Evolutionary conservation across 2,113 vertebrate genomes (phyloP).

Genomic region (Erythrolamprus reginae): DNA sequence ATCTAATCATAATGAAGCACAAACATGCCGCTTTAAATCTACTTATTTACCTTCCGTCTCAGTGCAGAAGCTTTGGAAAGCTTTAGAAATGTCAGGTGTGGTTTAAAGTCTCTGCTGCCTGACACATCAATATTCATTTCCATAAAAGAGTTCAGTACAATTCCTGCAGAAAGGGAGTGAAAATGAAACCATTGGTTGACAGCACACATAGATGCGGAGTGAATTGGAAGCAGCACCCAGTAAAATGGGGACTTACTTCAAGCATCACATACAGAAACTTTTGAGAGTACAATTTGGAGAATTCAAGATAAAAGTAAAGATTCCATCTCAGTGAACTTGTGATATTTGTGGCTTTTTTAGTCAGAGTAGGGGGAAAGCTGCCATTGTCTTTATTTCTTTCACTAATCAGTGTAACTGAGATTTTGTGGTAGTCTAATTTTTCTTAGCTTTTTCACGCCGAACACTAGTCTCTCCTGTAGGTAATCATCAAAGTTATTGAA

Average conservation of each 20-base stretch:
- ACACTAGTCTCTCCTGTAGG: too few relatives aligned
- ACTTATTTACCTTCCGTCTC: constrained; percentile 53
- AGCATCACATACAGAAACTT: background rate
- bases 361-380: background rate
- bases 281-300: background rate
- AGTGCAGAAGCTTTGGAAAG: constrained; percentile 55
- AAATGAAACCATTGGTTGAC: background rate
- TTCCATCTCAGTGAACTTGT: background rate
- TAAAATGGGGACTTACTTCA: background rate
- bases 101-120: constrained; percentile 59
- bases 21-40: constrained; percentile 3
- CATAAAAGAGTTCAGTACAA: constrained; percentile 46
- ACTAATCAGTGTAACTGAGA: background rate
- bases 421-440: background rate
- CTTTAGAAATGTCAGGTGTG: constrained; percentile 65
- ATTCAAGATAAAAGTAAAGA: background rate
- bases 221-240: background rate
- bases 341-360: background rate
- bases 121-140: constrained; percentile 44
- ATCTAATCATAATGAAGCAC: background rate
- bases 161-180: constrained; percentile 37
- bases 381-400: background rate
- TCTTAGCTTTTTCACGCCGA: background rate
- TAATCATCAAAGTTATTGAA: too few relatives aligned
- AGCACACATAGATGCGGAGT: background rate